Base-by-base conservation (phyloP, 2,888 invertebrate species). In the Himalopsyche kuldschensis region DNA sequence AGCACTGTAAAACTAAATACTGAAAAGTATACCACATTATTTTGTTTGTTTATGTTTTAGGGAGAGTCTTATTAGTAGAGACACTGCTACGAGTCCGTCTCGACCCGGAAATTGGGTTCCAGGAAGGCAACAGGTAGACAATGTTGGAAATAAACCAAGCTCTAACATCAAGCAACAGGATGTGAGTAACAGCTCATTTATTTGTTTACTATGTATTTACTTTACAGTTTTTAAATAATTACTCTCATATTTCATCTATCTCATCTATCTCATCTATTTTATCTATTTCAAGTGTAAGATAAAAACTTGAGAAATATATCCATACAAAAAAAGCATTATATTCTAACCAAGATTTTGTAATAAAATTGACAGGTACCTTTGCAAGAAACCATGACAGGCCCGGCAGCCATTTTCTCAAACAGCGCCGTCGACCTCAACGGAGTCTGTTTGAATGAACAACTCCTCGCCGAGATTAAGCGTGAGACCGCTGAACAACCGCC, bases 351-450 rank as follows among this genome's bases (percentile, higher is more conserved):
- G 55, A 55, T 55, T 20, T 24, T 81, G 31, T n/a, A 11, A 15
- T 55, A 5, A 20, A 20, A 55, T 55, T 24, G 24, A 55, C 83
- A 87, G 83, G 90, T 91, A 83, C 90, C 92, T 0, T 87, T 92
- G 17, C 92, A 91, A 30, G 93, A 93, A 87, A 90, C 94, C 87
- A 93, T 94, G 87, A 90, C 96, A 87, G 93, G 95, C 82, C 93
- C 95, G 4, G 94, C 95, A 10, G 95, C 96, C 1, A 94, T 97
- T 85, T 96, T 97, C 89, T 96, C 96, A 1, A 97, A 97, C 88
- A 97, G 97, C 88, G 96, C 96, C 15, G 96, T 96, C 2, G 96
- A 95, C 88, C 90, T 96, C 79, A 96, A 96, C 87, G 96, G 96
- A 87, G 95, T 96, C 6, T 95, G 95, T 87, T 91, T 97, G 15